A percentile compares a stretch with the other conserved stretches of the same genome.
Evolutionary conservation across 2,888 invertebrate species (phyloP).

Genomic region (Mimas tiliae): DNA sequence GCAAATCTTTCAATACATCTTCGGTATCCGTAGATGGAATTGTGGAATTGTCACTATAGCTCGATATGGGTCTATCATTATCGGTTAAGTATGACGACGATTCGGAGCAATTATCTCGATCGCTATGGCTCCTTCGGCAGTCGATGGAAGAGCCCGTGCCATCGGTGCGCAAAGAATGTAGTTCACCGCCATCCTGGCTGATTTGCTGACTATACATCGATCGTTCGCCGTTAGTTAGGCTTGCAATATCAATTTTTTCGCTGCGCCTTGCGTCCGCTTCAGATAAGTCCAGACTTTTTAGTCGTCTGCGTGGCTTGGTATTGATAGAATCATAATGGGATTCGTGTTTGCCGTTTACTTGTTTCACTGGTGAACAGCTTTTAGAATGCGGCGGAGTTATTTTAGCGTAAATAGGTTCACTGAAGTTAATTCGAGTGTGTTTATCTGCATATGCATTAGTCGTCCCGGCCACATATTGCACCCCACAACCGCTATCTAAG

Average conservation of each 20-base stretch:
- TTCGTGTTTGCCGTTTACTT: constrained; percentile 64
- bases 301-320: constrained; percentile 76
- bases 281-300: constrained; percentile 73
- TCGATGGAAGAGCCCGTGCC: constrained; percentile 72
- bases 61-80: constrained; percentile 80
- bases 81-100: constrained; percentile 80
- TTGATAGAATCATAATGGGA: constrained; percentile 80
- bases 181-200: constrained; percentile 73
- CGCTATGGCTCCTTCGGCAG: constrained; percentile 78
- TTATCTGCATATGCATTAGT: constrained; percentile 53
- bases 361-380: constrained; percentile 70
- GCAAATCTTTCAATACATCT: constrained; percentile 78
- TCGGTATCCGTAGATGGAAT: constrained; percentile 80
- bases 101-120: constrained; percentile 82
- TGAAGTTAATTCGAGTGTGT: constrained; percentile 70
- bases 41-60: constrained; percentile 80
- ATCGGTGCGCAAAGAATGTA: constrained; percentile 77
- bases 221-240: constrained; percentile 73
- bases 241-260: constrained; percentile 67
- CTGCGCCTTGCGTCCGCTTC: constrained; percentile 60
- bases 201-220: constrained; percentile 68
- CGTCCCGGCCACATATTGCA: constrained; percentile 67
- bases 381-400: constrained; percentile 71
- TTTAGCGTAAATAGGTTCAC: constrained; percentile 81
- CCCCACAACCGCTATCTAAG: constrained; percentile 69